Base-by-base conservation (phyloP, 1,140 invertebrate genomes). In the Drosophila lacertosa region DNA sequence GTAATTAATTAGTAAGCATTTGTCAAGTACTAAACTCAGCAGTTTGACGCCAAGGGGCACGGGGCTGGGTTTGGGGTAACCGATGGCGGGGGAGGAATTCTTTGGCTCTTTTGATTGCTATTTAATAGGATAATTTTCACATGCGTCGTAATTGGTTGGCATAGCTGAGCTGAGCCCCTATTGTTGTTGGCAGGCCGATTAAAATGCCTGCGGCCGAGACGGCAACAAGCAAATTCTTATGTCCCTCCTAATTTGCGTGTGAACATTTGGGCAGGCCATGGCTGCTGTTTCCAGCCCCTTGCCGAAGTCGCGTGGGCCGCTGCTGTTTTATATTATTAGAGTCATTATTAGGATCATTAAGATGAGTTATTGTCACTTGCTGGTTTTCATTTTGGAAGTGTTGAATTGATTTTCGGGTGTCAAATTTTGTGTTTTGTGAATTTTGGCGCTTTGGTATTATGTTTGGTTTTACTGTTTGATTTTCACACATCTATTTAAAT, bases 1-100 rank as follows among this genome's bases (percentile, higher is more conserved):
- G 89, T 90, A 90, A 90, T 90, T 90, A 90, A 90, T 90, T 90
- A 90, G 89, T 90, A 90, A 89, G 77, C 89, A 90, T 90, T 90
- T 90, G 89, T 90, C 89, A 90, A 90, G 84, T 90, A 90, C 74
- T 88, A 86, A 88, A 86, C 77, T 63, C 48, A 57, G 64, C 62
- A 44, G 67, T 50, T 66, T 11, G 6, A 29, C 35, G 35, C 13
- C 42, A 22, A 33, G 39, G 35, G 40, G 0, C 20, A 10, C 2
- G 20, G 20, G 16, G 33, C 1, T 11, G 20, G 4, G 6, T 13
- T 22, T n/a, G 20, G 24, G 53, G 9, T n/a, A n/a, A n/a, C 39
- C 37, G 32, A 35, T 15, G 59, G 51, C 15, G 67, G 45, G 33
- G 54, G 65, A 11, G 51, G 20, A 57, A 57, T 58, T 74, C 66